A percentile compares a stretch with the other conserved stretches of the same genome.
phyloP scores from a whole-genome alignment of 2,797 vertebrate genomes.

The Xiphophorus birchmanni region DNA sequence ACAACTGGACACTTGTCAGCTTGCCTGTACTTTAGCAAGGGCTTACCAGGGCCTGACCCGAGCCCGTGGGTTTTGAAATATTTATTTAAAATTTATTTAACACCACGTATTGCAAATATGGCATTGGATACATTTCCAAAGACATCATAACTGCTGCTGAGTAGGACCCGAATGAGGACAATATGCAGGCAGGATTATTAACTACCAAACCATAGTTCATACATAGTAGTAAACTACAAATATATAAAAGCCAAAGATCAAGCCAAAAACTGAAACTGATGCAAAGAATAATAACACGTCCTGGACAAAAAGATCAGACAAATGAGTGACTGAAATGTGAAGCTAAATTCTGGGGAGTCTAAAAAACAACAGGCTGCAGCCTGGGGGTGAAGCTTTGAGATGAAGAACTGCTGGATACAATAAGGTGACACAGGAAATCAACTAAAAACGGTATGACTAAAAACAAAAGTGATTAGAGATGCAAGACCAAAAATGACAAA shows the following conservation, averaged over 20 bases:
- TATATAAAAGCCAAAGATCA: background rate
- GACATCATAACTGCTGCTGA: background rate
- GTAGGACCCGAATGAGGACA: background rate
- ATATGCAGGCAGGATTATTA: background rate
- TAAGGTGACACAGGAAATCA: background rate
- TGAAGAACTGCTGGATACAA: background rate
- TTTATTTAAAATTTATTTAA: background rate
- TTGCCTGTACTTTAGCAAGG: background rate
- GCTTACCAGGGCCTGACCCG: background rate
- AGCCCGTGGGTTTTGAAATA: background rate
- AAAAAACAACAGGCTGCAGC: background rate
- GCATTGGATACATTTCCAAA: background rate
- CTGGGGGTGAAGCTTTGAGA: background rate
- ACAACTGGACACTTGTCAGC: slow-evolving; percentile 4
- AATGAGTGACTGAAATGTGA: background rate
- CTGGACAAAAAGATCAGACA: background rate
- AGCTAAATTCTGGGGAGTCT: background rate
- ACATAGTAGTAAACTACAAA: background rate
- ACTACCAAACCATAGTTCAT: background rate
- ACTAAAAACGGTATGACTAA: background rate
- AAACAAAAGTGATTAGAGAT: background rate
- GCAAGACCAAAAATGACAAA: background rate
- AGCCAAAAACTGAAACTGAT: background rate
- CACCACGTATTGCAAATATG: background rate
- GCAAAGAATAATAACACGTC: background rate